phyloP scores from a whole-genome alignment of 2,797 vertebrate genomes.

The Malurus splendens region DNA sequence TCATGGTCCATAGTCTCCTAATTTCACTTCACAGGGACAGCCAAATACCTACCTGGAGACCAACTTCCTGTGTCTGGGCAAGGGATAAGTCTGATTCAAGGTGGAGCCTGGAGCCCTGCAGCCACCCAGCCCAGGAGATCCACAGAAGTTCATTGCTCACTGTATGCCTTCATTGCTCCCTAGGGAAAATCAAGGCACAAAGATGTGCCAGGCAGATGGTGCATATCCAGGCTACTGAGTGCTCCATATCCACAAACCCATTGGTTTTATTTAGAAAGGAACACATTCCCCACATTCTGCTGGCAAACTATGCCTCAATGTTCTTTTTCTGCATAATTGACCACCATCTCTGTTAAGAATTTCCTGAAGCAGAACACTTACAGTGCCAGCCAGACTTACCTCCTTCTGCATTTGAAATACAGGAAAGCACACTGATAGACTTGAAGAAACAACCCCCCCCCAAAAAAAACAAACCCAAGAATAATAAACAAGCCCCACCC shows the following conservation, averaged over 20 bases:
- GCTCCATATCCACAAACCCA: not conserved
- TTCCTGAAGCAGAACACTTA: not conserved
- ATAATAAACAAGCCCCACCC: not conserved
- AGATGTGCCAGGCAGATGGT: not conserved
- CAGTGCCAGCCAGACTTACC: not conserved
- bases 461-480: rapidly evolving
- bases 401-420: not conserved
- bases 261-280: not conserved
- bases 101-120: not conserved
- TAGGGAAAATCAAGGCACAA: not conserved
- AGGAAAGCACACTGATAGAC: not conserved
- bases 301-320: not conserved
- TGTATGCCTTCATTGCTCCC: not conserved
- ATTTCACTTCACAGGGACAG: not conserved
- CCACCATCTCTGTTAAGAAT: not conserved
- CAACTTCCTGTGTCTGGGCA: not conserved
- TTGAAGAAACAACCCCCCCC: rapidly evolving
- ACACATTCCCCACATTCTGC: not conserved
- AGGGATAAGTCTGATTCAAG: not conserved
- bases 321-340: not conserved
- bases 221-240: not conserved
- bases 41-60: not conserved
- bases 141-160: not conserved
- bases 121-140: not conserved
- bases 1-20: not conserved